Base-by-base conservation (phyloP, 2,113 vertebrate species). In the Amia ocellicauda region DNA sequence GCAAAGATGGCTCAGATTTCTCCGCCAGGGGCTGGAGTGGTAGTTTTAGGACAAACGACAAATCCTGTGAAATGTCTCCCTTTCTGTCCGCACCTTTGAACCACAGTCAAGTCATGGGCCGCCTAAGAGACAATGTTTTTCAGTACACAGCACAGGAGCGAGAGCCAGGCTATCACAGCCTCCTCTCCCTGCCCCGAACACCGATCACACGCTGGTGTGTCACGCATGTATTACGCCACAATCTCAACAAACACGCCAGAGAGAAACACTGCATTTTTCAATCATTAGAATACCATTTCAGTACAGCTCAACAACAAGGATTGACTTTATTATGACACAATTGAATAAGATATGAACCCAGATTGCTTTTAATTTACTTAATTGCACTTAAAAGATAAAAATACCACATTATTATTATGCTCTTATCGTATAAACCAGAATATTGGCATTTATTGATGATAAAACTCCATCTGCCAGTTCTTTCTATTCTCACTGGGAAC, bases 301-400 rank as follows among this genome's bases (percentile, higher is more conserved):
- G 61, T 68, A 72, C 66, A 58, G 26, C 1, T 55, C 2, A n/a
- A 22, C 52, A 72, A 26, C 64, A 36, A 62, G 19, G 3, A 31
- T 57, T 59, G 58, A 66, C 60, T 73, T 63, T 70, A 69, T 70
- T 74, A 58, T 31, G 26, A n/a, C n/a, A n/a, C n/a, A n/a, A n/a
- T n/a, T n/a, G n/a, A n/a, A n/a, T n/a, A n/a, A n/a, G n/a, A n/a
- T n/a, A n/a, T n/a, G n/a, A n/a, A n/a, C n/a, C n/a, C n/a, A n/a
- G n/a, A n/a, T n/a, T n/a, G n/a, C n/a, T n/a, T n/a, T n/a, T n/a
- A n/a, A n/a, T n/a, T n/a, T n/a, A n/a, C n/a, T n/a, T n/a, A n/a
- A n/a, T n/a, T n/a, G n/a, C n/a, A n/a, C n/a, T n/a, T n/a, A n/a
- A n/a, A n/a, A n/a, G n/a, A n/a, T n/a, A n/a, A n/a, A n/a, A n/a